These are phyloP conservation scores for Lophotriccus pileatus DNA, from an alignment of 2,797 vertebrate genomes.

Conservation along the genomic window DNA sequence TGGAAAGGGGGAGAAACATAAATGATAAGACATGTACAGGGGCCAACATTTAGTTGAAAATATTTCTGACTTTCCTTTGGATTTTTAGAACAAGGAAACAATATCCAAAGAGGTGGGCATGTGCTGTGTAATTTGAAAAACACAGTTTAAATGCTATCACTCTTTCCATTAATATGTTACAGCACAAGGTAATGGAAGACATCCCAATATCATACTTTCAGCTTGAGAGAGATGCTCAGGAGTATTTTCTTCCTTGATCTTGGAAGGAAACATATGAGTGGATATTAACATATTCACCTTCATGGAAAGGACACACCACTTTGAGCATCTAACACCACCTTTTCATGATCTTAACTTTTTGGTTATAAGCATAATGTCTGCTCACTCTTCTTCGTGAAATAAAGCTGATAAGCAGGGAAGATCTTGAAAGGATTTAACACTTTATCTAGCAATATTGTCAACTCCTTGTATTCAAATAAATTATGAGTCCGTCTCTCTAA, in stretches of 20 bases:
- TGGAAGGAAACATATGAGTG: background rate
- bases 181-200: background rate
- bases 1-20: background rate
- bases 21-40: background rate
- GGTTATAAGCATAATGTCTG: background rate
- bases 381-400: background rate
- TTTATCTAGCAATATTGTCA: background rate
- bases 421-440: background rate
- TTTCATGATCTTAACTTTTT: background rate
- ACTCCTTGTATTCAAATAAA: background rate
- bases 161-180: background rate
- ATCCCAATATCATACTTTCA: background rate
- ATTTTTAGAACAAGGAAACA: background rate
- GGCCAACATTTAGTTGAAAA: background rate
- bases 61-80: background rate
- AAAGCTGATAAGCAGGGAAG: background rate
- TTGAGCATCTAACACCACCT: background rate
- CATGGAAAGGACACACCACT: background rate
- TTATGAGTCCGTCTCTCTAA: background rate
- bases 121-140: background rate
- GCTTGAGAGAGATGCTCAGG: background rate
- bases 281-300: background rate
- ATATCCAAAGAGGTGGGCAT: background rate
- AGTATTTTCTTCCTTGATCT: background rate
- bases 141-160: background rate